Evolutionary conservation across 2,888 invertebrate species (phyloP), one percentile per base, ranked within the genome.

Genomic region (Polydrusus tereticollis): DNA sequence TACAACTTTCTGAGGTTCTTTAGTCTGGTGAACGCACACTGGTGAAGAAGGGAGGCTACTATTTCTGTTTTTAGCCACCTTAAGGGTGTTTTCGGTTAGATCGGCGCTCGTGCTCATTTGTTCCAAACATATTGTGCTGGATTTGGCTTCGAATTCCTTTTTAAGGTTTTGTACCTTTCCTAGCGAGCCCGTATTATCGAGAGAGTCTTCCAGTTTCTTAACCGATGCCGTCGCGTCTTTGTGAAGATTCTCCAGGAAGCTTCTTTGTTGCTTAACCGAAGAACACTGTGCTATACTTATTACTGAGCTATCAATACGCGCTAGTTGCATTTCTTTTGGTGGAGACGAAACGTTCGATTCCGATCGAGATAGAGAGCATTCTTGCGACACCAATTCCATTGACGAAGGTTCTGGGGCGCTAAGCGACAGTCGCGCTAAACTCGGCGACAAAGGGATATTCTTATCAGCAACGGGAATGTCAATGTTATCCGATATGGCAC

Each of bases 61-160:
- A 69, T 86, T 87, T 77, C 87, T 87, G 74, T 83, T 80, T 76
- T 85, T 82, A 8, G 63, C 7, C 23, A 52, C 57, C 63, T 65
- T 69, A 0, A 57, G 52, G 26, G 72, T 75, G n/a, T 60, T 43
- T 70, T 77, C 68, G 36, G 60, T 59, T 62, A 80, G 78, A 47
- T 63, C 55, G 12, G 47, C 62, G 21, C 47, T 63, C 41, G 62
- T n/a, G 47, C 65, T 60, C 67, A 58, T 55, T 73, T 75, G 77
- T 71, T 77, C 74, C 81, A 76, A 77, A 47, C 59, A 50, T 36
- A 69, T 75, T 58, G 72, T 74, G 77, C 78, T 85, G 0, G 89
- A 89, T 83, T 93, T 93, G 62, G 95, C 95, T 87, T 96, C 96
- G 84, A 96, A 95, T 84, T 94, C 95, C 83, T 93, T 93, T 85